phyloP scores from a whole-genome alignment of 2,888 invertebrate species.

The Pachymerium ferrugineum region DNA sequence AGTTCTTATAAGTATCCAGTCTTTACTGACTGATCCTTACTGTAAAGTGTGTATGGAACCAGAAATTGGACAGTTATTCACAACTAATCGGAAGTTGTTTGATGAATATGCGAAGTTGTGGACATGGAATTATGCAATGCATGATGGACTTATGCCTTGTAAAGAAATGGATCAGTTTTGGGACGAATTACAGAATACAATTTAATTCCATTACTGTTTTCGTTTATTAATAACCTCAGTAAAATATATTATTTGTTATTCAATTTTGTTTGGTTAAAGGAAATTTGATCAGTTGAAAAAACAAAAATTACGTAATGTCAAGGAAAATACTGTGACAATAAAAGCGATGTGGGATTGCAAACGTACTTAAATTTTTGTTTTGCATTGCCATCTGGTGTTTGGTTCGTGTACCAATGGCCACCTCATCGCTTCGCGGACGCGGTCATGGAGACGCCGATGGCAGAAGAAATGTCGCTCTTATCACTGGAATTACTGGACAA shows the following conservation, averaged over 20 bases:
- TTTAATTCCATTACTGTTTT: no score
- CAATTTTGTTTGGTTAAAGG: no score
- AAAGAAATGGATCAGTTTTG: constrained; percentile 28
- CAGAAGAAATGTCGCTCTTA: constrained; percentile 67
- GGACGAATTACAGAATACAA: neutral
- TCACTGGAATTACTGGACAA: constrained; percentile 97
- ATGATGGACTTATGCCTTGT: constrained; percentile 31
- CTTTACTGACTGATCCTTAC: constrained; percentile 45
- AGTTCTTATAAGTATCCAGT: constrained; percentile 41
- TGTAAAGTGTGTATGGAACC: constrained; percentile 51
- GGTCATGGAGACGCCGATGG: neutral
- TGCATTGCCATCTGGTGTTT: constrained; percentile 16
- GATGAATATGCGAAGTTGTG: constrained; percentile 48
- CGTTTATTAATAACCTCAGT: no score
- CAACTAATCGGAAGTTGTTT: constrained; percentile 44
- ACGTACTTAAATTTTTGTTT: no score
- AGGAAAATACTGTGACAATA: no score
- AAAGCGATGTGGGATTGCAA: no score
- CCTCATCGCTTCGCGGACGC: neutral
- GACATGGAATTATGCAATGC: constrained; percentile 48
- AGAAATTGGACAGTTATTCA: constrained; percentile 46
- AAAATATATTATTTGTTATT: no score
- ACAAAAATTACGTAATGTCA: no score
- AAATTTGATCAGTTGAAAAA: no score
- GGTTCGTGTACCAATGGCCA: neutral